These are phyloP conservation scores for Glaucopsyche alexis DNA, from an alignment of 2,888 invertebrate species.

Conservation along the genomic window DNA sequence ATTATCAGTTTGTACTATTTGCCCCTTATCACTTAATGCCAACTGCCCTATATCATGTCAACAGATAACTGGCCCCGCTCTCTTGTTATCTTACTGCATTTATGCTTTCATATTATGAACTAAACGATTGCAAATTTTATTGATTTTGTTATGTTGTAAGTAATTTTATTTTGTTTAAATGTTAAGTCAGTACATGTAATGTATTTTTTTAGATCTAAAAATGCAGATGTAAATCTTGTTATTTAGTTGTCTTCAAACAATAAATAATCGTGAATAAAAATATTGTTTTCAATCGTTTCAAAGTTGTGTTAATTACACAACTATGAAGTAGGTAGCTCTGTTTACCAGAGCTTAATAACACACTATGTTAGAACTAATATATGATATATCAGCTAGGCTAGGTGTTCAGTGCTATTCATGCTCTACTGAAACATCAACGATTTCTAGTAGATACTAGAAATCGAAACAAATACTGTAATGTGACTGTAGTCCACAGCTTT, in stretches of 20 bases:
- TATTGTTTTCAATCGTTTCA: not conserved
- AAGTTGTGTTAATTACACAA: too few relatives aligned
- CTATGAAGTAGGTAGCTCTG: too few relatives aligned
- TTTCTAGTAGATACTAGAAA: too few relatives aligned
- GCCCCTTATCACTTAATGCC: conserved; percentile 29
- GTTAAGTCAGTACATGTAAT: conserved; percentile 27
- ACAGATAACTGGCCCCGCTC: conserved; percentile 24
- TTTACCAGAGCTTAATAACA: too few relatives aligned
- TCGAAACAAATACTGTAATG: too few relatives aligned
- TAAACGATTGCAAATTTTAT: conserved; percentile 16
- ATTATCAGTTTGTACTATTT: conserved; percentile 32
- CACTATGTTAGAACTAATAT: too few relatives aligned
- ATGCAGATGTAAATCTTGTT: conserved; percentile 11
- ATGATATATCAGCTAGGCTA: too few relatives aligned
- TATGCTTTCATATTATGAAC: conserved; percentile 25
- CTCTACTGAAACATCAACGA: too few relatives aligned
- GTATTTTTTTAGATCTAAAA: conserved; percentile 8
- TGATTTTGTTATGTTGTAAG: conserved; percentile 4
- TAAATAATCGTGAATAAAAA: conserved; percentile 12
- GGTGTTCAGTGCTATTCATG: too few relatives aligned
- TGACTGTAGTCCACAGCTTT: too few relatives aligned
- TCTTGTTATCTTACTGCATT: conserved; percentile 31
- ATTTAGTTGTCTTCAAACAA: conserved; percentile 21
- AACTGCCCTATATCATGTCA: conserved; percentile 19
- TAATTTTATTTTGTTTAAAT: conserved; percentile 26